Percentiles rank a stretch among this genome's conserved stretches.
These are phyloP conservation scores for Bergia puertoricense DNA, from an alignment of 92 coral and sea anemone genomes.

Conservation along the genomic window DNA sequence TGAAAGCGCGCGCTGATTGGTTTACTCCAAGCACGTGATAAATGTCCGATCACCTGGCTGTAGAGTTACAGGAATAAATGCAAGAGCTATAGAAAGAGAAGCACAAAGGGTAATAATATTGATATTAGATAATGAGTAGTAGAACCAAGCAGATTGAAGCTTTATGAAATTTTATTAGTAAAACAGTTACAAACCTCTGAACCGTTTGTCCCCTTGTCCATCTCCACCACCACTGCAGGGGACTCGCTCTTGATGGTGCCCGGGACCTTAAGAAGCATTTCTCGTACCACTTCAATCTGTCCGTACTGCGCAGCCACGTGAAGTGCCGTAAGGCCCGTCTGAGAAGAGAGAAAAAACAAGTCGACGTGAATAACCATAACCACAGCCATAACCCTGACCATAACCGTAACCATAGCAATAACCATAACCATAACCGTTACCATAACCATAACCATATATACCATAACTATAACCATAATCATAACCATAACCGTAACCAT, in stretches of 20 bases:
- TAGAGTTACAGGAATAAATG: no score
- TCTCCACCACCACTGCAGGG: constrained; percentile 68
- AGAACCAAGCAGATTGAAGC: not conserved
- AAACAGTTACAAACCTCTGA: constrained; percentile 64
- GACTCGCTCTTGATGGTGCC: constrained; percentile 91
- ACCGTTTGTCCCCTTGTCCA: constrained; percentile 55
- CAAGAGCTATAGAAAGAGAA: no score
- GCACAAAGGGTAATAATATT: no score
- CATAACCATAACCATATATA: no score
- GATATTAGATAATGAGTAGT: not conserved
- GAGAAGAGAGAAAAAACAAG: not conserved
- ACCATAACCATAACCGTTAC: no score
- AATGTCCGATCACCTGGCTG: no score
- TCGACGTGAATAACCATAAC: not conserved
- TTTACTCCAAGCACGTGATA: no score
- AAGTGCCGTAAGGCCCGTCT: constrained; percentile 95
- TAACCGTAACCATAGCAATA: no score
- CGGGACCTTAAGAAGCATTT: constrained; percentile 86
- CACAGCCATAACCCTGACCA: no score
- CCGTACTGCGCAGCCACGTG: constrained; percentile 96
- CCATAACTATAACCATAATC: no score
- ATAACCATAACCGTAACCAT: no score
- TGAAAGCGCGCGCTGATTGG: no score
- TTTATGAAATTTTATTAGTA: not conserved
- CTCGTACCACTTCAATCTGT: constrained; percentile 94